These are phyloP conservation scores for Callyntrura guangdongensis DNA, from an alignment of 2,888 invertebrate genomes.

Conservation along the genomic window DNA sequence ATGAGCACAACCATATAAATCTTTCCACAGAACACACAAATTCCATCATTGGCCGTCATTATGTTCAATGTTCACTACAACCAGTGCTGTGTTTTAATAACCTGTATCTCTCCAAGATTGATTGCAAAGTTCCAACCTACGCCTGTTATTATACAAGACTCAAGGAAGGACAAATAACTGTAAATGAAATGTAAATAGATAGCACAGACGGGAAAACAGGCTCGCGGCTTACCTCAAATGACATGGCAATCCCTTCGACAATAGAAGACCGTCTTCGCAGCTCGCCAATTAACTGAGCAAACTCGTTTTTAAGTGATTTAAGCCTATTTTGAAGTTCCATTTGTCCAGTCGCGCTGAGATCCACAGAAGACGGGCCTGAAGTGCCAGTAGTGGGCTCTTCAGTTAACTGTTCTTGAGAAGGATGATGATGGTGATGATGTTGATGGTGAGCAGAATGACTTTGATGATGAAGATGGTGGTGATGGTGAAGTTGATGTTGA, in stretches of 20 bases:
- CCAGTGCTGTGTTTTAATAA: too few relatives aligned
- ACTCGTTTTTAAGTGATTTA: constrained; percentile 86
- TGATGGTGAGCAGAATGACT: neutral
- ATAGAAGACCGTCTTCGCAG: constrained; percentile 86
- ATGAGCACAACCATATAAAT: too few relatives aligned
- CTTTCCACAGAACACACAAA: too few relatives aligned
- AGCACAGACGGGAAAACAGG: neutral
- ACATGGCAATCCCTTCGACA: constrained; percentile 84
- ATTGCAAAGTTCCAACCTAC: too few relatives aligned
- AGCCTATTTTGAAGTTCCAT: constrained; percentile 84
- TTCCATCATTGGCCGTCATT: too few relatives aligned
- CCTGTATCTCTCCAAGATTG: too few relatives aligned
- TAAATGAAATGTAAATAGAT: neutral
- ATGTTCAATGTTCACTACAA: too few relatives aligned
- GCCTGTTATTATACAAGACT: too few relatives aligned
- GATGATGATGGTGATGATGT: constrained; percentile 19
- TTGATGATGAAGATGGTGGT: constrained; percentile 24
- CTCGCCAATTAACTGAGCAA: constrained; percentile 86
- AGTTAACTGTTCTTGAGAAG: neutral
- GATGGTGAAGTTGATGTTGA: constrained; percentile 9
- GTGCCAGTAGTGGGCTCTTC: constrained; percentile 46
- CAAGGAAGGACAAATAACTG: too few relatives aligned
- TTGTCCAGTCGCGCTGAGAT: constrained; percentile 76
- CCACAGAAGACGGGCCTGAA: constrained; percentile 17
- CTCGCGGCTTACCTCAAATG: constrained; percentile 81